phyloP scores from a whole-genome alignment of 2,797 vertebrate genomes.

The Catamblyrhynchus diadema region DNA sequence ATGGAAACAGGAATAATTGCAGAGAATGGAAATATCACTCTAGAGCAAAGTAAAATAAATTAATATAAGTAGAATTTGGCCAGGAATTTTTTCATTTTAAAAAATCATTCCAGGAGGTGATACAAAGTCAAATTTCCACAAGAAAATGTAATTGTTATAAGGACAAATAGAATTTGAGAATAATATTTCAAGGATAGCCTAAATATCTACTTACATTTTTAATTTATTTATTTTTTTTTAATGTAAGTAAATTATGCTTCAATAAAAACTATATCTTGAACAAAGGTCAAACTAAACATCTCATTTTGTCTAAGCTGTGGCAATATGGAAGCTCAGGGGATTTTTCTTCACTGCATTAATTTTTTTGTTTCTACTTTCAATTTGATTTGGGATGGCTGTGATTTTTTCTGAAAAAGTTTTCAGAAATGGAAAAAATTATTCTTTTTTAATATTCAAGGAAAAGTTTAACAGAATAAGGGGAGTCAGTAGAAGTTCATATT shows the following conservation, averaged over 20 bases:
- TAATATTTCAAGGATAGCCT: neutral
- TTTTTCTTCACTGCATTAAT: neutral
- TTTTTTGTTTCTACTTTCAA: neutral
- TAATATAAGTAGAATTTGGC: neutral
- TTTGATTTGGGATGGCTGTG: neutral
- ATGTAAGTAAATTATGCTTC: neutral
- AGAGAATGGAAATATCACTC: neutral
- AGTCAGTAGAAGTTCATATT: neutral
- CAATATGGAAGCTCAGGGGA: neutral
- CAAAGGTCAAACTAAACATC: neutral
- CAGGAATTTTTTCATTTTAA: neutral
- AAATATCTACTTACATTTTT: neutral
- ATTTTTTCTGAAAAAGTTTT: neutral
- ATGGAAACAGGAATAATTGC: neutral
- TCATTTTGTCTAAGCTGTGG: neutral
- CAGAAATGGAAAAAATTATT: neutral
- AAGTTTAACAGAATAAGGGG: neutral
- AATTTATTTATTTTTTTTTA: neutral
- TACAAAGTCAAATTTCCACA: neutral
- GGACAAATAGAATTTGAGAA: neutral
- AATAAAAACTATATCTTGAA: neutral
- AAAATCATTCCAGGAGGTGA: neutral
- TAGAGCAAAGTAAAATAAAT: neutral
- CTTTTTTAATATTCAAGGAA: neutral
- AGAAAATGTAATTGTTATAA: neutral